Percentiles rank a stretch among this genome's conserved stretches.
These are phyloP conservation scores for Palythoa caribaeorum DNA, from an alignment of 92 coral and sea anemone genomes.

Conservation along the genomic window DNA sequence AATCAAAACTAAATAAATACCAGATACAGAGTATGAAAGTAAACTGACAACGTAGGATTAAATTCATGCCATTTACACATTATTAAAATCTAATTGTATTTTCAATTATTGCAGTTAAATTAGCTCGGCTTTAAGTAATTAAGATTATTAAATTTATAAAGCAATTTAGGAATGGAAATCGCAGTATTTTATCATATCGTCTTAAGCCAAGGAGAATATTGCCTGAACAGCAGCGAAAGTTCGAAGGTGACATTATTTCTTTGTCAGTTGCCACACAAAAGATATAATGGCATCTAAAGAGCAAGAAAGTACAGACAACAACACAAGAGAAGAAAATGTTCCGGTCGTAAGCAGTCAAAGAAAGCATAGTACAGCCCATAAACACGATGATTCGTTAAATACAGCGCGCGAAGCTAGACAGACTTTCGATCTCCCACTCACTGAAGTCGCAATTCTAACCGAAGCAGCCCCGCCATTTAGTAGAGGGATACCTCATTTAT, in stretches of 20 bases:
- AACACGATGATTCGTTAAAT: not conserved
- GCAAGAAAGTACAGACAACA: not conserved
- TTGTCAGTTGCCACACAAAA: not conserved
- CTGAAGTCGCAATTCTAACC: not conserved
- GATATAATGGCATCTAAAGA: not conserved
- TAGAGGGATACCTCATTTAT: not conserved
- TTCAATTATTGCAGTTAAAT: no score
- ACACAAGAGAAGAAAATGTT: not conserved
- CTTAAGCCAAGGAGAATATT: no score
- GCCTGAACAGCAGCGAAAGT: no score
- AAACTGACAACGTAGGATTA: no score
- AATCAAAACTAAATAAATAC: no score
- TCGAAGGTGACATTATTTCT: not conserved
- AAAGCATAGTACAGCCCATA: not conserved
- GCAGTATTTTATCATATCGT: no score
- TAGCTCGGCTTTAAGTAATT: no score
- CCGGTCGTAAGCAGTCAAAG: not conserved
- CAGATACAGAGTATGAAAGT: no score
- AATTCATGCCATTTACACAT: no score
- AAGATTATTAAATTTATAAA: no score
- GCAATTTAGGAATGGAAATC: no score
- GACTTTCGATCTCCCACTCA: not conserved
- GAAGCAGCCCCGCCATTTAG: not conserved
- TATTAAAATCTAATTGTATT: no score
- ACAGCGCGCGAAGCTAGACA: not conserved